Conservation (phyloP, 2,113 vertebrate genomes). For the Aldabrachelys gigantea region DNA sequence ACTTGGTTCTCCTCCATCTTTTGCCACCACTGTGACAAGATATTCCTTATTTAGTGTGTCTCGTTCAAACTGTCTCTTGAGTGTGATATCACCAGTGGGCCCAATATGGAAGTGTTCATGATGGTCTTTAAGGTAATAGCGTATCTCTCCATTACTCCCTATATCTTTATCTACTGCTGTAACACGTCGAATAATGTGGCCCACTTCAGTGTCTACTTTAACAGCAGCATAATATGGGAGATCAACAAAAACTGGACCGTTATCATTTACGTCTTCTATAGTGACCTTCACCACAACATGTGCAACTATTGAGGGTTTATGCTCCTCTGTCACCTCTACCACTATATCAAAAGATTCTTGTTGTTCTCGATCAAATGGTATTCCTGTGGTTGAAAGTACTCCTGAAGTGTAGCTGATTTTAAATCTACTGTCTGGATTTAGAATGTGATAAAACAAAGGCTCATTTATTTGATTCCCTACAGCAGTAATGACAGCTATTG, state of each 20-base stretch:
- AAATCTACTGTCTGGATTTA: slow-evolving; percentile 94
- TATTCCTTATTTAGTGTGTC: slow-evolving; percentile 91
- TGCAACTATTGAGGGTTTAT: slow-evolving; percentile 81
- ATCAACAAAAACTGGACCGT: slow-evolving; percentile 90
- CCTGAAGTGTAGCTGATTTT: slow-evolving; percentile 93
- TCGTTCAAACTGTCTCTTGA: slow-evolving; percentile 88
- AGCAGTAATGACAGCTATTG: slow-evolving; percentile 87
- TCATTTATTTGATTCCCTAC: slow-evolving; percentile 94
- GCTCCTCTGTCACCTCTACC: slow-evolving; percentile 89
- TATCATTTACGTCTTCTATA: slow-evolving; percentile 93
- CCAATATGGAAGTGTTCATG: slow-evolving; percentile 91
- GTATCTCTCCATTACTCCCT: slow-evolving; percentile 87
- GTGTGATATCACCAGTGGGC: slow-evolving; percentile 85
- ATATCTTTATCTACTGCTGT: slow-evolving; percentile 90
- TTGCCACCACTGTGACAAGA: slow-evolving; percentile 86
- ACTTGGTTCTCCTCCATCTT: slow-evolving; percentile 88
- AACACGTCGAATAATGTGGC: slow-evolving; percentile 86
- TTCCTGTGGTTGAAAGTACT: slow-evolving; percentile 90
- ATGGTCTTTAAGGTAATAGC: slow-evolving; percentile 88
- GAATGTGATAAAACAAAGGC: slow-evolving; percentile 92
- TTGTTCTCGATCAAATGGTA: slow-evolving; percentile 92
- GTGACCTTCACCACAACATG: slow-evolving; percentile 89
- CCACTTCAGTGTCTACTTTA: slow-evolving; percentile 88
- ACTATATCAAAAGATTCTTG: slow-evolving; percentile 90
- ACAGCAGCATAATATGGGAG: slow-evolving; percentile 94